Base-by-base conservation (phyloP, 2,797 vertebrate species). In the Petrocephalus schoutedeni region DNA sequence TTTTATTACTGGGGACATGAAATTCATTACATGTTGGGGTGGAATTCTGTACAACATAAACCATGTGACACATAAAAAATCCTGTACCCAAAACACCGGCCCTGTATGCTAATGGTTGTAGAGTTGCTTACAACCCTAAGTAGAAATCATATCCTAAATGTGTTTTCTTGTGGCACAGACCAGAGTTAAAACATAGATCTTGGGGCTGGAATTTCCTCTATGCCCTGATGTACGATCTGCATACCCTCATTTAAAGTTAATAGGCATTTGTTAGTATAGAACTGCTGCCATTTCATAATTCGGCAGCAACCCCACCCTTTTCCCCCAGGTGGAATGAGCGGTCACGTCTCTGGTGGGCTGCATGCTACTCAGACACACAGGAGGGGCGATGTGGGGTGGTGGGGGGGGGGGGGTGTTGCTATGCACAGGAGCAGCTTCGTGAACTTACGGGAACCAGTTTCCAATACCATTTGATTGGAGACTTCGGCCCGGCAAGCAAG, bases 391-490 rank as follows among this genome's bases (percentile, higher is more conserved):
- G 41, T 45, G 41, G 19, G 74, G 74, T 6, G 28, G 21, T 67
- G 59, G 49, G 1, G 51, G 1, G 45, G 14, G 14, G 19, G 0
- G 23, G 23, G 7, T 16, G 74, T 74, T 53, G 3, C 45, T 64
- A 5, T 87, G 23, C 28, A 59, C 8, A 80, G 45, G 93, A 93
- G 89, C 89, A 91, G 90, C 91, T 92, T 92, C 88, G 93, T 93
- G 93, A 92, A 98, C 97, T 98, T 98, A 98, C 97, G 96, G 98
- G 97, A 94, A 98, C 97, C 95, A 98, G 96, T 96, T 97, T 98
- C 97, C 97, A 97, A 95, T 97, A 98, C 98, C 98, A 98, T 96
- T 98, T 98, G 96, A 95, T 96, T 94, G 97, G 95, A 97, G 97
- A 97, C 97, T 98, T 96, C 95, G 93, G 93, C 93, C 56, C 54